Percentiles rank a stretch among this genome's conserved stretches.
phyloP scores from a whole-genome alignment of 2,888 invertebrate genomes.

The Amphimallon solstitiale region DNA sequence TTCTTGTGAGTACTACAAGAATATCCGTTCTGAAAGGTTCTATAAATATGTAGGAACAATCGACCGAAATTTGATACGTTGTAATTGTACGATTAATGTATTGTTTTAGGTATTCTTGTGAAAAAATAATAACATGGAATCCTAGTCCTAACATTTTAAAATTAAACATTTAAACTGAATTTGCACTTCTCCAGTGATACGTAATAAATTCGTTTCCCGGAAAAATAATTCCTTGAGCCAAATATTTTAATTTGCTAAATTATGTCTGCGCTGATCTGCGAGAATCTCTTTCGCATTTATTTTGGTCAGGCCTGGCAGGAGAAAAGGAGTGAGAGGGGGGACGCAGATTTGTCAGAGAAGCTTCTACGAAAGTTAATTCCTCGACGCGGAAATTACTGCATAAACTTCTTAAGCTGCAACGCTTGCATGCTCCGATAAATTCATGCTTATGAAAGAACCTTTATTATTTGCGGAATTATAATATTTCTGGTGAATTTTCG shows the following conservation, averaged over 20 bases:
- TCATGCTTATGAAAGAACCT: not conserved
- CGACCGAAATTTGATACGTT: too few relatives aligned
- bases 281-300: too few relatives aligned
- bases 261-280: not conserved
- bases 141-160: too few relatives aligned
- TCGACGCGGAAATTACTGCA: conserved; percentile 43
- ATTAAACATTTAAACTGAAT: conserved; percentile 1
- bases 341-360: too few relatives aligned
- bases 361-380: conserved; percentile 41
- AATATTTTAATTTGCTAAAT: conserved; percentile 17
- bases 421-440: conserved; percentile 33
- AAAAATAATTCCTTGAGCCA: conserved; percentile 13
- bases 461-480: too few relatives aligned
- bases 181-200: conserved; percentile 12
- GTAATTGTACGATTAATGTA: too few relatives aligned
- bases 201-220: conserved; percentile 11
- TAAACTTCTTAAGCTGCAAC: conserved; percentile 44
- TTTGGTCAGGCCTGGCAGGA: not conserved
- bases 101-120: too few relatives aligned
- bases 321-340: not conserved
- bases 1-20: not conserved
- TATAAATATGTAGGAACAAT: too few relatives aligned
- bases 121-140: too few relatives aligned
- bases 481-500: too few relatives aligned
- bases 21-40: too few relatives aligned